phyloP scores from a whole-genome alignment of 1,140 invertebrate genomes.

The Scaptomyza graminum region DNA sequence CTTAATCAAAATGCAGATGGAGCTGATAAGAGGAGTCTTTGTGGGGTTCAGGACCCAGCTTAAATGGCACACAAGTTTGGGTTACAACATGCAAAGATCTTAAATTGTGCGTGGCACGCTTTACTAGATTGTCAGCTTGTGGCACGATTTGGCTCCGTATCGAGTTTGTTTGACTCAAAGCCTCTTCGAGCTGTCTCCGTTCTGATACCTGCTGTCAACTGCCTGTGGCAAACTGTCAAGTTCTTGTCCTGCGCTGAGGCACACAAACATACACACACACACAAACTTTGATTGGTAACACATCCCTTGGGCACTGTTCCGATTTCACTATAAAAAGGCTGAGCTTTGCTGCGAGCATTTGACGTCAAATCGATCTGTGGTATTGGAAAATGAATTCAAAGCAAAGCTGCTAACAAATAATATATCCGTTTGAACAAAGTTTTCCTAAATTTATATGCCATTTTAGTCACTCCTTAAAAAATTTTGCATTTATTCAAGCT shows the following conservation, averaged over 20 bases:
- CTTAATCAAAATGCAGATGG: constrained; percentile 22
- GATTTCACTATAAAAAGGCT: constrained; percentile 15
- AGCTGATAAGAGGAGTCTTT: constrained; percentile 11
- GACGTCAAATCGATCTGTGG: constrained; percentile 28
- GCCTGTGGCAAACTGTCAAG: constrained; percentile 20
- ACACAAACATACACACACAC: background rate
- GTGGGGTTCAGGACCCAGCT: background rate
- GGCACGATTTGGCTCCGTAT: constrained; percentile 3
- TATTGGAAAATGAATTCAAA: constrained; percentile 23
- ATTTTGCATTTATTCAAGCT: too few species aligned
- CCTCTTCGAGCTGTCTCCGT: constrained; percentile 6
- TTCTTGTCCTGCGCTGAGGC: background rate
- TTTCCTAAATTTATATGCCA: too few species aligned
- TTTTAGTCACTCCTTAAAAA: too few species aligned
- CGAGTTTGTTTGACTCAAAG: constrained; percentile 28
- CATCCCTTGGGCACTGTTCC: constrained; percentile 9
- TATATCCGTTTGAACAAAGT: background rate
- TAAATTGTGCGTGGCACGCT: constrained; percentile 27
- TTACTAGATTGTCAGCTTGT: constrained; percentile 11
- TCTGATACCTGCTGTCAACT: background rate
- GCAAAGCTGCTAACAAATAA: constrained; percentile 6
- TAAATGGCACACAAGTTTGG: constrained; percentile 16
- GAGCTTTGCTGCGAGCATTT: constrained; percentile 1
- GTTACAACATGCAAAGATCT: constrained; percentile 4
- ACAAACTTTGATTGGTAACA: background rate